Percentiles rank a stretch among this genome's conserved stretches.
Conservation (phyloP, 1,140 invertebrate genomes). For the Neelides sp. region DNA sequence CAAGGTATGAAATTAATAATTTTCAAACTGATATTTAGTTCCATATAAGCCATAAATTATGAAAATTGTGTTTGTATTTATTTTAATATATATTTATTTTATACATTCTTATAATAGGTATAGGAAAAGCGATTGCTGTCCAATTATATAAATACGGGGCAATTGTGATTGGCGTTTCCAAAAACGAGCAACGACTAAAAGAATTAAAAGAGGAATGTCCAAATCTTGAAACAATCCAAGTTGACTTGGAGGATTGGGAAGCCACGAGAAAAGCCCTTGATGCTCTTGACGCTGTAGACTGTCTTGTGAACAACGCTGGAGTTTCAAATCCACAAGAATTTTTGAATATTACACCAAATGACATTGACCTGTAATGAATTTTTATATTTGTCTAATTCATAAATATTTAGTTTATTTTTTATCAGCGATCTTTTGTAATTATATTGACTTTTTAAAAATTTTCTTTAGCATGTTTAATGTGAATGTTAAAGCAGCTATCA, state of each 20-base stretch:
- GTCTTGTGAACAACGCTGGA: slow-evolving; percentile 21
- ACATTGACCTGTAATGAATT: not conserved
- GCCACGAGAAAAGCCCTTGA: slow-evolving; percentile 7
- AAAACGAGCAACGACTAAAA: slow-evolving; percentile 8
- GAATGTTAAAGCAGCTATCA: not conserved
- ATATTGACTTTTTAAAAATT: too few species aligned
- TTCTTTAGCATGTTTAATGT: not conserved
- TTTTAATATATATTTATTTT: too few species aligned
- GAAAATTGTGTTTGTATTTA: too few species aligned
- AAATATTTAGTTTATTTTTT: not conserved
- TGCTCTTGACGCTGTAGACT: slow-evolving; percentile 5
- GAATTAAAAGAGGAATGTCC: slow-evolving; percentile 16
- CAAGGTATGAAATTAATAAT: too few species aligned
- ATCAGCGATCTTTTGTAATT: not conserved
- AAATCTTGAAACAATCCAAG: not conserved
- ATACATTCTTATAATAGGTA: slow-evolving; percentile 7
- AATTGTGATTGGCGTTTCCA: slow-evolving; percentile 8
- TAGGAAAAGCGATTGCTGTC: slow-evolving; percentile 13
- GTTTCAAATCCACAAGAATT: not conserved
- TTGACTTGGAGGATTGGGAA: slow-evolving; percentile 10
- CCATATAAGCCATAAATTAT: too few species aligned
- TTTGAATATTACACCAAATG: slow-evolving; percentile 2
- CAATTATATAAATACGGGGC: slow-evolving; percentile 10
- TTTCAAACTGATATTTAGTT: too few species aligned
- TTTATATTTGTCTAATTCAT: not conserved